Conservation (phyloP, 1,140 invertebrate species). For the Meloidogyne exigua region DNA sequence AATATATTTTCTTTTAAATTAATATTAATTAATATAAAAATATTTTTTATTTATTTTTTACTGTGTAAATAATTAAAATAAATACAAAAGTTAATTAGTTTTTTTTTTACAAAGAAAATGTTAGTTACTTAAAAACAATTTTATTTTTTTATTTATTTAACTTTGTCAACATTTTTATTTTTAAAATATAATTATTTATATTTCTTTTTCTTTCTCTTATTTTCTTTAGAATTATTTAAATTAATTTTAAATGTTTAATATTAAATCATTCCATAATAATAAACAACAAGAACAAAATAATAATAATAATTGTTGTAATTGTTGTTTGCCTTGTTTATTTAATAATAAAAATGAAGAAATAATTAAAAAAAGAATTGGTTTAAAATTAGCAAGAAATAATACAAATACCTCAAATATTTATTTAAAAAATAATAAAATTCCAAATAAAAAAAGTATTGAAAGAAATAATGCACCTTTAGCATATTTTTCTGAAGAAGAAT, state of each 20-base stretch:
- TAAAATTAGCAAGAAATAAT: slow-evolving; percentile 1
- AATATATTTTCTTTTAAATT: background rate
- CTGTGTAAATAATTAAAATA: background rate
- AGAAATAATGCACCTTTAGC: slow-evolving; percentile 14
- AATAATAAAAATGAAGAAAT: background rate
- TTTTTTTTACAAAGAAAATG: background rate
- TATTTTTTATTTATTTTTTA: too few relatives aligned
- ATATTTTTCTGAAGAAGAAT: slow-evolving; percentile 21
- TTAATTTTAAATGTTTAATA: too few relatives aligned
- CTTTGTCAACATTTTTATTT: too few relatives aligned
- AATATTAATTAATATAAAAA: background rate
- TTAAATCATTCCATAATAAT: background rate
- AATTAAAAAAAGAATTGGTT: background rate
- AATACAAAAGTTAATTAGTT: slow-evolving; percentile 4
- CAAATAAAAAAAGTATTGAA: background rate
- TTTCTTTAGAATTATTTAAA: too few relatives aligned
- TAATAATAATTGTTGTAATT: background rate
- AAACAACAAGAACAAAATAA: too few relatives aligned
- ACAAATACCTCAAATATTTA: background rate
- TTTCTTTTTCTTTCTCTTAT: too few relatives aligned
- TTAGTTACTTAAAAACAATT: background rate
- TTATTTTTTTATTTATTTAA: background rate
- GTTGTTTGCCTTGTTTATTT: background rate
- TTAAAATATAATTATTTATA: too few relatives aligned
- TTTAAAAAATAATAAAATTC: background rate